phyloP scores from a whole-genome alignment of 2,888 invertebrate genomes.

The Muschampia plurimacula region DNA sequence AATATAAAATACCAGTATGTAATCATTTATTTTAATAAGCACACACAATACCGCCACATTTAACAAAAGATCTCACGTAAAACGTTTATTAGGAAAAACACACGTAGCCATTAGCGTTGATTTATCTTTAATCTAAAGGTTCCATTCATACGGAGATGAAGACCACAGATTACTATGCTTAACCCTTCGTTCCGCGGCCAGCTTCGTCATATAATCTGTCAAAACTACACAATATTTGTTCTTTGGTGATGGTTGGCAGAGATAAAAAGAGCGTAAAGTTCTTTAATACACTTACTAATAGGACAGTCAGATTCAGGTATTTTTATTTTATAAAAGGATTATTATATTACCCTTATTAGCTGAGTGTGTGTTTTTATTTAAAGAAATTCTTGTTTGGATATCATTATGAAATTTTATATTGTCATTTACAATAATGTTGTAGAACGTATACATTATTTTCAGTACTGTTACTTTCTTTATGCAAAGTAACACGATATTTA shows the following conservation, averaged over 20 bases:
- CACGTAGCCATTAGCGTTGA: constrained; percentile 54
- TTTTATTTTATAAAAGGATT: background rate
- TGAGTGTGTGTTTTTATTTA: no score
- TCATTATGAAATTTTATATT: no score
- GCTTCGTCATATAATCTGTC: constrained; percentile 55
- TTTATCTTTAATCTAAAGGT: constrained; percentile 58
- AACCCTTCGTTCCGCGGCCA: constrained; percentile 53
- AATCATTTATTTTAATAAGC: background rate
- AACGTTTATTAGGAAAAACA: constrained; percentile 46
- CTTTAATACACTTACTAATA: constrained; percentile 30
- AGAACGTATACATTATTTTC: no score
- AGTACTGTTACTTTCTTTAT: background rate
- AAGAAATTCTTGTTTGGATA: no score
- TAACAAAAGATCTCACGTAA: constrained; percentile 49
- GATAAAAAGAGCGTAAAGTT: constrained; percentile 18
- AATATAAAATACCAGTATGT: background rate
- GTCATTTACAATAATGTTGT: no score
- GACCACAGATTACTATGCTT: constrained; percentile 58
- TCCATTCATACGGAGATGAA: constrained; percentile 54
- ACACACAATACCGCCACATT: background rate
- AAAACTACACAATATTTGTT: constrained; percentile 53
- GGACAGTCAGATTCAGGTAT: constrained; percentile 3
- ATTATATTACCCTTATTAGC: background rate
- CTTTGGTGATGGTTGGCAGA: constrained; percentile 36
- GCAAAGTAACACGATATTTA: background rate